These are phyloP conservation scores for Hyperoplus lanceolatus DNA, from an alignment of 2,797 vertebrate species.

Conservation along the genomic window DNA sequence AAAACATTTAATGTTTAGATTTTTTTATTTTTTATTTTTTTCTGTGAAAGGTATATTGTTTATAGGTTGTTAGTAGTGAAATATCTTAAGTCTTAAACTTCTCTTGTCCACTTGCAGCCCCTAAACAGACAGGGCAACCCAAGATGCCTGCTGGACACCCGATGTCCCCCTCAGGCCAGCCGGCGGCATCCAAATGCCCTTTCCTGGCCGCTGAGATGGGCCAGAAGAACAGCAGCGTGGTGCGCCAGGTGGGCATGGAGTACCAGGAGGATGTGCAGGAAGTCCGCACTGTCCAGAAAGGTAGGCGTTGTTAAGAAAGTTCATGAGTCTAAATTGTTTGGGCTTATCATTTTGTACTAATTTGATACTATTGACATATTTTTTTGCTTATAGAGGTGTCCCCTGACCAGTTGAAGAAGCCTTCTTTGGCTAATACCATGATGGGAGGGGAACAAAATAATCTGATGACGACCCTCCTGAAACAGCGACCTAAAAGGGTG, in stretches of 20 bases:
- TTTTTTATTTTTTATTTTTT: background rate
- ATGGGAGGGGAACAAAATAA: conserved; percentile 68
- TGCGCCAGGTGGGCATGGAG: conserved; percentile 92
- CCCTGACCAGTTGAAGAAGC: conserved; percentile 73
- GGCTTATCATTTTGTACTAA: background rate
- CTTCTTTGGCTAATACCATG: conserved; percentile 59
- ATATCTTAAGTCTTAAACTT: background rate
- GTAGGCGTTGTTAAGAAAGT: conserved; percentile 70
- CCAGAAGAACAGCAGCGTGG: conserved; percentile 91
- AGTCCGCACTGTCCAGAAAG: conserved; percentile 90
- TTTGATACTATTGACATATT: background rate
- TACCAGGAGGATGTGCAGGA: conserved; percentile 97
- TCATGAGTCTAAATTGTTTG: background rate
- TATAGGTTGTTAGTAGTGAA: background rate
- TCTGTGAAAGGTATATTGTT: background rate
- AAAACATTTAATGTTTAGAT: too few species aligned
- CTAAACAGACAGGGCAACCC: conserved; percentile 41
- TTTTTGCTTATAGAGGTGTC: conserved; percentile 82
- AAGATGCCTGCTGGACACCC: conserved; percentile 84
- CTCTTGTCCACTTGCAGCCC: conserved; percentile 47
- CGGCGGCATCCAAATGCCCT: conserved; percentile 90
- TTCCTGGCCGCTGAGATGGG: conserved; percentile 97
- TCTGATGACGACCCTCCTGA: conserved; percentile 90
- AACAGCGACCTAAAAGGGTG: conserved; percentile 91
- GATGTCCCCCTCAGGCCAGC: conserved; percentile 78